phyloP scores from a whole-genome alignment of 2,888 invertebrate genomes.

The Drosophila acutilabella region DNA sequence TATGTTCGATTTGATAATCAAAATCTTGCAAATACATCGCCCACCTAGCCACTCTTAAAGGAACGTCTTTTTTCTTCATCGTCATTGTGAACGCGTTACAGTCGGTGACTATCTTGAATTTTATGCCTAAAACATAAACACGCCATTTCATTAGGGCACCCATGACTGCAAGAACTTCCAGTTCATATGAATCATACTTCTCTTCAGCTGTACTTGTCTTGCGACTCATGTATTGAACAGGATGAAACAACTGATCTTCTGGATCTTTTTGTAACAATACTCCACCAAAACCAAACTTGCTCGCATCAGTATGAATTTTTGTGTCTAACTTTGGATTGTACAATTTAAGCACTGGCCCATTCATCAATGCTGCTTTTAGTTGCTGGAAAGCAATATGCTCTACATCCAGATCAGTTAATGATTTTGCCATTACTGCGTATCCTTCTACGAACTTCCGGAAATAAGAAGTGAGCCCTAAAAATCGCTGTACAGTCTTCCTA shows the following conservation, averaged over 20 bases:
- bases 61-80: too few relatives aligned
- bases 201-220: background rate
- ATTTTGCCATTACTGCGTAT: constrained; percentile 10
- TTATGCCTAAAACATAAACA: background rate
- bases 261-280: constrained; percentile 11
- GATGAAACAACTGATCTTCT: constrained; percentile 5
- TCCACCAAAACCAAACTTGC: constrained; percentile 10
- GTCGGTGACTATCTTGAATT: too few relatives aligned
- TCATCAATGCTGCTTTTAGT: constrained; percentile 1
- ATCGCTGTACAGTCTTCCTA: constrained; percentile 5
- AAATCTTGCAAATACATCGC: too few relatives aligned
- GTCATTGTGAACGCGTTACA: too few relatives aligned
- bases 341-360: constrained; percentile 2
- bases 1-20: too few relatives aligned
- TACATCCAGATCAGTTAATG: background rate
- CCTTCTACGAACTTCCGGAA: constrained; percentile 14
- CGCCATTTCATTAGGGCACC: background rate
- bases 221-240: constrained; percentile 16
- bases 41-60: too few relatives aligned
- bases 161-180: constrained; percentile 3
- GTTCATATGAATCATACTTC: background rate
- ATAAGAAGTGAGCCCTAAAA: constrained; percentile 20
- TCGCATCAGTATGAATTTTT: constrained; percentile 15
- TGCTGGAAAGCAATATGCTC: constrained; percentile 11
- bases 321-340: constrained; percentile 7